Percentiles rank a stretch among this genome's conserved stretches.
phyloP scores from a whole-genome alignment of 2,113 vertebrate genomes.

The Muscicapa adusta region DNA sequence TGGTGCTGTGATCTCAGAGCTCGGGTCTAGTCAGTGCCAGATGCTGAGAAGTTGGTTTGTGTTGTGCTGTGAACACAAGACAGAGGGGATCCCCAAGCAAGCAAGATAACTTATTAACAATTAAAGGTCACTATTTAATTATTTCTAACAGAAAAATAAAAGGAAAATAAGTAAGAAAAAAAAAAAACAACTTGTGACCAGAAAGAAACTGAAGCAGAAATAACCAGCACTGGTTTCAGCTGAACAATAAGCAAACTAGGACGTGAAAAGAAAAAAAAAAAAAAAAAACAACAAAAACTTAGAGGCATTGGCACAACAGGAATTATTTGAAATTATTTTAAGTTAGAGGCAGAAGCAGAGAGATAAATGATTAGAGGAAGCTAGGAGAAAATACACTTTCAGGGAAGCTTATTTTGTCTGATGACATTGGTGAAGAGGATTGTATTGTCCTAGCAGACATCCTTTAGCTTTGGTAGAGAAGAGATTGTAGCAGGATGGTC shows the following conservation, averaged over 20 bases:
- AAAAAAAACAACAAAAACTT: background rate
- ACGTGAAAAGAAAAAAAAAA: background rate
- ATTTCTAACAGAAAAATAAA: background rate
- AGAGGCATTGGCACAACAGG: background rate
- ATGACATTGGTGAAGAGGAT: background rate
- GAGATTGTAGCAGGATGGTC: background rate
- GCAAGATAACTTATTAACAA: background rate
- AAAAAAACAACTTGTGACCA: background rate
- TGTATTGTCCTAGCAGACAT: background rate
- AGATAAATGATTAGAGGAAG: background rate
- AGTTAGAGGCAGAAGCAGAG: background rate
- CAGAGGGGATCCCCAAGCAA: fast-evolving
- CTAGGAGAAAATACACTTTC: background rate
- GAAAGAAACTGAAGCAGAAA: background rate
- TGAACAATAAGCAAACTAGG: background rate
- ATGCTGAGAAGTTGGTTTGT: background rate
- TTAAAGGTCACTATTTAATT: background rate
- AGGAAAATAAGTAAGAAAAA: background rate
- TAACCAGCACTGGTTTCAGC: background rate
- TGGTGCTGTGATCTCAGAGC: background rate
- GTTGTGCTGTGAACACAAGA: background rate
- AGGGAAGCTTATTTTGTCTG: background rate
- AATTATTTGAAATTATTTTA: background rate
- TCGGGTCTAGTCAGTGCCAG: fast-evolving
- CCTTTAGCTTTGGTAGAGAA: background rate